phyloP scores from a whole-genome alignment of 2,888 invertebrate genomes.

The Netelia melanura region DNA sequence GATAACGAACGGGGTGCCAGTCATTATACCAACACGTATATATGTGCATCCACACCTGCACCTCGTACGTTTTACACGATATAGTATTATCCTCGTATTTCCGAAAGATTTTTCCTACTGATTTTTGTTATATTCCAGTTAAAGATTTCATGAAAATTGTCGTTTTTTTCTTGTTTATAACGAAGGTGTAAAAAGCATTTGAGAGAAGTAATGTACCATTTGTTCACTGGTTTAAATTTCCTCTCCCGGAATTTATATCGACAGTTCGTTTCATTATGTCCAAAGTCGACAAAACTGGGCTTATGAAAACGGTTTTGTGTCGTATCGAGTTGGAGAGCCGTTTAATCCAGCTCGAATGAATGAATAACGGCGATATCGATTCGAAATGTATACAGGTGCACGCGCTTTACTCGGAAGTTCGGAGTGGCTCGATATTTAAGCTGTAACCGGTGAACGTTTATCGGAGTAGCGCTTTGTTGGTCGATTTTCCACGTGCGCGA shows the following conservation, averaged over 20 bases:
- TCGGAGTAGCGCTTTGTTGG: slow-evolving; percentile 27
- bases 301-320: not conserved
- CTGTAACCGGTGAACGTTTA: slow-evolving; percentile 3
- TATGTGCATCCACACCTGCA: not conserved
- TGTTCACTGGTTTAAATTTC: not conserved
- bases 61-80: not conserved
- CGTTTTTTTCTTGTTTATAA: too few relatives aligned
- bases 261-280: not conserved
- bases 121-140: slow-evolving; percentile 11
- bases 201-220: not conserved
- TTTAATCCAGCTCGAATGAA: not conserved
- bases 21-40: slow-evolving; percentile 32
- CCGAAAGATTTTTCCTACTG: slow-evolving; percentile 23
- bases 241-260: not conserved
- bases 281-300: not conserved
- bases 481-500: slow-evolving; percentile 10
- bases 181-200: too few relatives aligned
- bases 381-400: slow-evolving; percentile 1
- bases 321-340: not conserved
- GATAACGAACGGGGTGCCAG: slow-evolving; percentile 52
- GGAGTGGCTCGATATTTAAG: not conserved
- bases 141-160: not conserved
- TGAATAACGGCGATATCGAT: slow-evolving; percentile 2
- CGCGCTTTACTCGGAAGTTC: slow-evolving; percentile 10
- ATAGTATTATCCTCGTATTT: slow-evolving; percentile 19